These are phyloP conservation scores for Lysandra bellargus DNA, from an alignment of 2,888 invertebrate genomes.

Conservation along the genomic window DNA sequence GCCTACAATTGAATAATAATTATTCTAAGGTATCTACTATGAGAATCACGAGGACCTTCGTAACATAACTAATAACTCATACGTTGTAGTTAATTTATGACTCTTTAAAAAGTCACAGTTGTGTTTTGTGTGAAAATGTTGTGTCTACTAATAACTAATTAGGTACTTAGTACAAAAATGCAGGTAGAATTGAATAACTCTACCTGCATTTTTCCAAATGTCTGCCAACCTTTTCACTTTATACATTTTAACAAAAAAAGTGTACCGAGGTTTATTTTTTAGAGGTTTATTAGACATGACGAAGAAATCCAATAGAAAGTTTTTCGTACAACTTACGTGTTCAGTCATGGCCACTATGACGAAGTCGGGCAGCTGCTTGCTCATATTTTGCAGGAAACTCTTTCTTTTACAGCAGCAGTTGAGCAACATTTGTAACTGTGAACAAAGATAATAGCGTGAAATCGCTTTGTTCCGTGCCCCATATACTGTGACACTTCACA, in stretches of 20 bases:
- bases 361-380: slow-evolving; percentile 86
- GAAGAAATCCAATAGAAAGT: background rate
- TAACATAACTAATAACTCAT: background rate
- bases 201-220: no score
- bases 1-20: no score
- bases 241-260: no score
- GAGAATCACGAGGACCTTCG: background rate
- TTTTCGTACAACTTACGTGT: slow-evolving; percentile 58
- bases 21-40: background rate
- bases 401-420: slow-evolving; percentile 87
- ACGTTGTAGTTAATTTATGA: background rate
- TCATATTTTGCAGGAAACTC: slow-evolving; percentile 84
- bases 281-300: no score
- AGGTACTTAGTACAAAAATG: no score
- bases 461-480: slow-evolving; percentile 6
- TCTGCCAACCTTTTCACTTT: no score
- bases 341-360: slow-evolving; percentile 86
- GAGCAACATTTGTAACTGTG: slow-evolving; percentile 81
- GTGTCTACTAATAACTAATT: no score
- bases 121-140: background rate
- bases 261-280: no score
- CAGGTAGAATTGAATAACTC: no score
- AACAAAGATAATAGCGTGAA: slow-evolving; percentile 38
- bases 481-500: background rate
- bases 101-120: background rate